These are phyloP conservation scores for Cuculus canorus DNA, from an alignment of 2,797 vertebrate species.

Conservation along the genomic window DNA sequence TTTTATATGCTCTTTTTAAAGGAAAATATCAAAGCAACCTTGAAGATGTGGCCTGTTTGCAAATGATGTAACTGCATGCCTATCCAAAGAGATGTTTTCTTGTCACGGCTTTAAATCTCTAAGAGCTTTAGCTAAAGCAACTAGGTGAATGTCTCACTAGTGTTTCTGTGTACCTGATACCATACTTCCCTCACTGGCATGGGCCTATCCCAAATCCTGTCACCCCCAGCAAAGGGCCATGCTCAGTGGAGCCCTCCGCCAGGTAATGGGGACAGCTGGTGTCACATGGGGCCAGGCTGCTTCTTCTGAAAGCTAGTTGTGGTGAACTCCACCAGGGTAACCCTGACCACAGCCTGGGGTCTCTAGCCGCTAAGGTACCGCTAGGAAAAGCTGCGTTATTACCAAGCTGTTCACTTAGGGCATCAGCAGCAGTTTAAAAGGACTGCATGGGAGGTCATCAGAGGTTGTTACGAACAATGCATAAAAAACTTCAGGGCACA, in stretches of 20 bases:
- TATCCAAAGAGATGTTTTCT: background rate
- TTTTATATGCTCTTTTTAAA: conserved; percentile 22
- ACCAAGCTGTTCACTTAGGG: background rate
- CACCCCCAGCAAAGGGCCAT: background rate
- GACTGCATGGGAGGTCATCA: background rate
- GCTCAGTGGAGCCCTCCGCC: background rate
- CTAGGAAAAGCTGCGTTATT: background rate
- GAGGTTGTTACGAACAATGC: background rate
- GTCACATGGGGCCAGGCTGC: accelerated
- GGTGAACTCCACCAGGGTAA: background rate
- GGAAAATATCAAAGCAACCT: conserved; percentile 8
- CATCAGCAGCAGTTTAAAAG: background rate
- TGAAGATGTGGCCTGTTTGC: background rate
- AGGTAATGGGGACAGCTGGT: background rate
- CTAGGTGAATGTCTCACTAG: background rate
- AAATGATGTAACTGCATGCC: background rate
- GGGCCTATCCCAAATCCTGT: background rate
- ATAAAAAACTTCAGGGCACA: background rate
- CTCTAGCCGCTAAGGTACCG: background rate
- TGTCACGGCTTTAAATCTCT: background rate
- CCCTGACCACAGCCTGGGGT: background rate
- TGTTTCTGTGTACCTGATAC: background rate
- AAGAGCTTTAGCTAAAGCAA: background rate
- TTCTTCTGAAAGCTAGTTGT: background rate
- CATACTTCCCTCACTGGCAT: background rate